A percentile compares a stretch with the other conserved stretches of the same genome.
These are phyloP conservation scores for Lota lota DNA, from an alignment of 2,113 vertebrate genomes.

Conservation along the genomic window DNA sequence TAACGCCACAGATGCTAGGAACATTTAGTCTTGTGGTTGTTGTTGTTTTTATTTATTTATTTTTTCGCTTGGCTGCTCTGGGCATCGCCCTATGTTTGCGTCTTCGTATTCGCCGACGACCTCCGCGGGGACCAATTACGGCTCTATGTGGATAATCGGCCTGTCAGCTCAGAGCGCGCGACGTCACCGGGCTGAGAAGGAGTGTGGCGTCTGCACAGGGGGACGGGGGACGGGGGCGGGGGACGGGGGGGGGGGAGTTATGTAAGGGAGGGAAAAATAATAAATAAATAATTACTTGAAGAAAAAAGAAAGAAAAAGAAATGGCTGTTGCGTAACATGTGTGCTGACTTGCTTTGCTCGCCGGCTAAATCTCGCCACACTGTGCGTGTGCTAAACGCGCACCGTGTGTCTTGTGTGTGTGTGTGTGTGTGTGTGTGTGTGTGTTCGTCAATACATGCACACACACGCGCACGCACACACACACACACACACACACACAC, in stretches of 20 bases:
- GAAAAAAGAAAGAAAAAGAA: constrained; percentile 58
- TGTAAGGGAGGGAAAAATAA: constrained; percentile 3
- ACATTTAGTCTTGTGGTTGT: too few species aligned
- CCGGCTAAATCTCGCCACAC: constrained; percentile 25
- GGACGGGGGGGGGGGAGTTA: constrained; percentile 21
- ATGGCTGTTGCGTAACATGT: constrained; percentile 48
- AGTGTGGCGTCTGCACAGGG: constrained; percentile 28
- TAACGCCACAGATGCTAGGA: too few species aligned
- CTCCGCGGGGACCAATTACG: constrained; percentile 24
- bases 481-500: neutral
- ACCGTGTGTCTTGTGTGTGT: constrained; percentile 9
- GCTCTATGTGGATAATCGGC: constrained; percentile 32
- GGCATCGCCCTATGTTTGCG: too few species aligned
- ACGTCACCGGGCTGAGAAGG: constrained; percentile 30
- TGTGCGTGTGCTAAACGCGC: too few species aligned
- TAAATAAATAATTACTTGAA: constrained; percentile 51
- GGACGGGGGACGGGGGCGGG: too few species aligned
- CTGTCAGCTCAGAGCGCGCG: constrained; percentile 35
- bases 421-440: too few species aligned
- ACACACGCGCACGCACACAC: constrained; percentile 8
- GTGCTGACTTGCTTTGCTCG: constrained; percentile 33
- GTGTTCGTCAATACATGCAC: neutral
- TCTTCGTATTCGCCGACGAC: neutral
- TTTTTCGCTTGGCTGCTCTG: too few species aligned
- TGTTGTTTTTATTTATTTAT: too few species aligned